Percentiles rank a stretch among this genome's conserved stretches.
These are phyloP conservation scores for Labia minor DNA, from an alignment of 2,888 invertebrate genomes.

Conservation along the genomic window DNA sequence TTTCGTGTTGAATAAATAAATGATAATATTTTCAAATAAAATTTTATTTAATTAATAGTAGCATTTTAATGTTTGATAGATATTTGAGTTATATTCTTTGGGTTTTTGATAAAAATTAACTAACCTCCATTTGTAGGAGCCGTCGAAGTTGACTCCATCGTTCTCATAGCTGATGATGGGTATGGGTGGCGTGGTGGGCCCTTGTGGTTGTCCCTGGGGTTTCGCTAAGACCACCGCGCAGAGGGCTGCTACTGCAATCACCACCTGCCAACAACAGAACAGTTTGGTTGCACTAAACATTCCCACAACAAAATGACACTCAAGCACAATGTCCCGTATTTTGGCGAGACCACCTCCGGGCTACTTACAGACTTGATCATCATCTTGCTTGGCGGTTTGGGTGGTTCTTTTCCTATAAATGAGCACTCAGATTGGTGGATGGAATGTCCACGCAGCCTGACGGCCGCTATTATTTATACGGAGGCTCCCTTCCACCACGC, in stretches of 20 bases:
- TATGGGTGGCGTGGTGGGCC: constrained; percentile 40
- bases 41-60: too few relatives aligned
- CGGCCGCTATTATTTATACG: constrained; percentile 19
- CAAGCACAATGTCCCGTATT: too few relatives aligned
- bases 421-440: neutral
- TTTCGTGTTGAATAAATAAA: too few relatives aligned
- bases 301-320: neutral
- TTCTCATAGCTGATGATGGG: constrained; percentile 49
- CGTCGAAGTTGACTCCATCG: constrained; percentile 52
- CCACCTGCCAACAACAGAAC: constrained; percentile 22
- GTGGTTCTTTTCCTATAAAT: neutral
- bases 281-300: neutral
- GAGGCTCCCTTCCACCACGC: neutral
- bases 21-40: too few relatives aligned
- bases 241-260: constrained; percentile 23
- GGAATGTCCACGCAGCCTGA: neutral
- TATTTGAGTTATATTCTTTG: too few relatives aligned
- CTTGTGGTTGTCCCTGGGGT: constrained; percentile 26
- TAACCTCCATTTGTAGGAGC: constrained; percentile 48
- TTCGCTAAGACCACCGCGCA: constrained; percentile 23
- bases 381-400: neutral
- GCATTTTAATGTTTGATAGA: too few relatives aligned
- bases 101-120: too few relatives aligned
- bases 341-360: too few relatives aligned
- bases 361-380: neutral